A percentile compares a stretch with the other conserved stretches of the same genome.
phyloP scores from a whole-genome alignment of 1,140 invertebrate species.

The Solenopsis fugax region DNA sequence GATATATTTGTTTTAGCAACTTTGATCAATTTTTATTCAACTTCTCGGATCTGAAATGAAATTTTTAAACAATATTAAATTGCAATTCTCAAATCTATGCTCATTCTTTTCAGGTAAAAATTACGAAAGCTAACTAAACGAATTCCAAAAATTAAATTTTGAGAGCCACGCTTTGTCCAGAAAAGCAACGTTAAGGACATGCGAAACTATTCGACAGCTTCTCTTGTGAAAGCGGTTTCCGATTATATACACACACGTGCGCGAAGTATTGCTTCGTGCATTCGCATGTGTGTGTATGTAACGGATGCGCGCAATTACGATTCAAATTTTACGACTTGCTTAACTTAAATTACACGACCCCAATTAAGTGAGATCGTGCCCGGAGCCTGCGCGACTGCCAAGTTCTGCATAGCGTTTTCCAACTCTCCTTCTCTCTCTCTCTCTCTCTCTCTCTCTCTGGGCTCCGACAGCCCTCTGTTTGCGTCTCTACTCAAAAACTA shows the following conservation, averaged over 20 bases:
- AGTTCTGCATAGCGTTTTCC: constrained; percentile 69
- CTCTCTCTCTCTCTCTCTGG: neutral
- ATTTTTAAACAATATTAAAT: neutral
- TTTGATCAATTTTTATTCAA: neutral
- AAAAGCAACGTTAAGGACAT: neutral
- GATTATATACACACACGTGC: constrained; percentile 46
- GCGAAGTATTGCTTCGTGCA: constrained; percentile 31
- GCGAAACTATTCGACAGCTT: constrained; percentile 68
- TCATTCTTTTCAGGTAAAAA: neutral
- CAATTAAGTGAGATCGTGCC: constrained; percentile 75
- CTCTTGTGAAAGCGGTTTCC: constrained; percentile 68
- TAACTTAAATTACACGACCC: constrained; percentile 78
- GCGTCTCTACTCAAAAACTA: constrained; percentile 53
- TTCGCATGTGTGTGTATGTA: constrained; percentile 66
- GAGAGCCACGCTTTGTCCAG: neutral
- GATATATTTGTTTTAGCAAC: neutral
- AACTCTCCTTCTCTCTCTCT: neutral
- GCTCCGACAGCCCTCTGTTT: constrained; percentile 12
- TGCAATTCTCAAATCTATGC: neutral
- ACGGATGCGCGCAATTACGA: constrained; percentile 77
- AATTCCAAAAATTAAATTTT: constrained; percentile 29
- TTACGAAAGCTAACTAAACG: neutral
- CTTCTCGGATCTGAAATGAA: neutral
- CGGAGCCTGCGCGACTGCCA: constrained; percentile 65
- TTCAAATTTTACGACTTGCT: constrained; percentile 78